Conservation (phyloP, 1,140 invertebrate species). For the Drosophila pseudoananassae region DNA sequence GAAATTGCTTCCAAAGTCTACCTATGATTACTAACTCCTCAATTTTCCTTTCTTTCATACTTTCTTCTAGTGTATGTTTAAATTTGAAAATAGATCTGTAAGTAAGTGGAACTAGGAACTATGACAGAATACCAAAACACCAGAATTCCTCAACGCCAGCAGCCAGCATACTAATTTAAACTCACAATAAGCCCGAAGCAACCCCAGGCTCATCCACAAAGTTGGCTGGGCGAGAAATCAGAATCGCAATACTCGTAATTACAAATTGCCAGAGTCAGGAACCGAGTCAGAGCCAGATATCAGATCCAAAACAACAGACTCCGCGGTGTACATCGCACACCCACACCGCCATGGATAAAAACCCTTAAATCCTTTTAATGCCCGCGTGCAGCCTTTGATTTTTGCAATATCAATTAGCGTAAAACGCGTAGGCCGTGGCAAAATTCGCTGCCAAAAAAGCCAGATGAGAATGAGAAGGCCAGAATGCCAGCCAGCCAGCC, state of each 20-base stretch:
- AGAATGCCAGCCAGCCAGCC: no score
- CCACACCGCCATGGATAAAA: slow-evolving; percentile 44
- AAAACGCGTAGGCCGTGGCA: slow-evolving; percentile 47
- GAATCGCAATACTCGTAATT: slow-evolving; percentile 65
- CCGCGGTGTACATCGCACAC: background rate
- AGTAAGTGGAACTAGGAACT: slow-evolving; percentile 23
- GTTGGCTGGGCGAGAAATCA: slow-evolving; percentile 33
- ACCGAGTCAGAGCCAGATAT: background rate
- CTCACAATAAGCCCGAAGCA: no score
- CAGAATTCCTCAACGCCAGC: slow-evolving; percentile 21
- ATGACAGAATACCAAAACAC: slow-evolving; percentile 19
- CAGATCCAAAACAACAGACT: background rate
- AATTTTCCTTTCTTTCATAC: background rate
- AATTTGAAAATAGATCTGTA: slow-evolving; percentile 14
- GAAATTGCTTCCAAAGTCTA: no score
- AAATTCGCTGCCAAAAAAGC: slow-evolving; percentile 15
- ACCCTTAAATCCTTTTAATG: slow-evolving; percentile 68
- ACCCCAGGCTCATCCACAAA: slow-evolving; percentile 14
- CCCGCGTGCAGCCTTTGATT: slow-evolving; percentile 65
- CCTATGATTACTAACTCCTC: no score
- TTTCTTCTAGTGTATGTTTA: slow-evolving; percentile 4
- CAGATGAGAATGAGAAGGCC: background rate
- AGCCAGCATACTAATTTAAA: slow-evolving; percentile 57
- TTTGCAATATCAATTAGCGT: slow-evolving; percentile 80
- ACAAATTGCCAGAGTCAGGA: slow-evolving; percentile 52